These are phyloP conservation scores for Chelon auratus DNA, from an alignment of 2,797 vertebrate species.

Conservation along the genomic window DNA sequence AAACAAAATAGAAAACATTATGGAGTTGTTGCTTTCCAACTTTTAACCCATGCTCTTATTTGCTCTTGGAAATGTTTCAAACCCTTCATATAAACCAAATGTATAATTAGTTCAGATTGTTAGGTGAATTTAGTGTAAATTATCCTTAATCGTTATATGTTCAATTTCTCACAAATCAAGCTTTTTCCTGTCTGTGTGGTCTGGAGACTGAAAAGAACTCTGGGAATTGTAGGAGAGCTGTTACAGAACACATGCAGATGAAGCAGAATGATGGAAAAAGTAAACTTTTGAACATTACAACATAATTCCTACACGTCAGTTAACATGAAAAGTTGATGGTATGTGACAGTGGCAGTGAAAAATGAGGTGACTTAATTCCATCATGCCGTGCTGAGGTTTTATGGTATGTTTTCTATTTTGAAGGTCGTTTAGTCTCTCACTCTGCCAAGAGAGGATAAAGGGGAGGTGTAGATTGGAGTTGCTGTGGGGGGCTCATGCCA, in stretches of 20 bases:
- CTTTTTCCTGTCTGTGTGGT: not conserved
- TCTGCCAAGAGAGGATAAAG: constrained; percentile 13
- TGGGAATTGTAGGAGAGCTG: constrained; percentile 15
- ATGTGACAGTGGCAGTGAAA: constrained; percentile 45
- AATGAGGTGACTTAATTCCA: constrained; percentile 34
- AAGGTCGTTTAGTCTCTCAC: constrained; percentile 54
- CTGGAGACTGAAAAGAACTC: not conserved
- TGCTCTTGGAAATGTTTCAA: no score
- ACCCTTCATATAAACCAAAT: no score
- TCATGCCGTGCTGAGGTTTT: constrained; percentile 24
- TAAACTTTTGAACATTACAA: not conserved
- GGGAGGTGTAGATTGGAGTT: constrained; percentile 37
- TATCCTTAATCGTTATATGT: no score
- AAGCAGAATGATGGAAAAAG: constrained; percentile 3
- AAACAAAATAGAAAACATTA: no score
- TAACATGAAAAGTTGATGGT: constrained; percentile 22
- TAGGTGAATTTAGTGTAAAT: no score
- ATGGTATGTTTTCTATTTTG: constrained; percentile 48
- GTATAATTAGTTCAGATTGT: no score
- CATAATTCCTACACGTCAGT: constrained; percentile 7
- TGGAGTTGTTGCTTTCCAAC: no score
- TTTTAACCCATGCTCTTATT: no score
- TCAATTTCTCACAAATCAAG: not conserved
- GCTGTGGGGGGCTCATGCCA: constrained; percentile 59
- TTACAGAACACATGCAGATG: not conserved